Evolutionary conservation across 2,797 vertebrate genomes (phyloP).

Genomic region (Rhabdomys pumilio): DNA sequence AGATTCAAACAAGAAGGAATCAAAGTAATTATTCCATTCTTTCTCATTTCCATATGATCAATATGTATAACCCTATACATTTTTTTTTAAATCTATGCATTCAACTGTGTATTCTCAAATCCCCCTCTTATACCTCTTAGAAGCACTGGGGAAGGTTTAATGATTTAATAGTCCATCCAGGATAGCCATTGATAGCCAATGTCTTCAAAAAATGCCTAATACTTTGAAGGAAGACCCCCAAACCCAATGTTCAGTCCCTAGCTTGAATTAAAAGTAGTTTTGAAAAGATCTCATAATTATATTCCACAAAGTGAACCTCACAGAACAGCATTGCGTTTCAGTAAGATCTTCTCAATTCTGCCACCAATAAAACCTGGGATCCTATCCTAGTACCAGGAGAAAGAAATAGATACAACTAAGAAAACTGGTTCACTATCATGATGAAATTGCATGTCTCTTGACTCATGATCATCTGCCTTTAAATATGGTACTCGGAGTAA

Average conservation of each 20-base stretch:
- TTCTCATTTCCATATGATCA: background rate
- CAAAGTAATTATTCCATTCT: background rate
- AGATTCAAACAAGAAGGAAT: constrained; percentile 19
- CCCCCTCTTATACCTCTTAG: background rate
- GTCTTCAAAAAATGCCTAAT: constrained; percentile 9
- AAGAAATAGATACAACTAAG: background rate
- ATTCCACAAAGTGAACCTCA: background rate
- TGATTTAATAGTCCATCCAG: background rate
- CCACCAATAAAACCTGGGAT: background rate
- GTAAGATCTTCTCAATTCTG: background rate
- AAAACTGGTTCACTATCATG: background rate
- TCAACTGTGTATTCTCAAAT: background rate
- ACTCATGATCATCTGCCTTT: too few relatives aligned
- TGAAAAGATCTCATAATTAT: background rate
- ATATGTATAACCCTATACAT: background rate
- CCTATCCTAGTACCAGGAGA: background rate
- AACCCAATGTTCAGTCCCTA: background rate
- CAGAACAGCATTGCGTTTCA: background rate
- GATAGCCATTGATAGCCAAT: background rate
- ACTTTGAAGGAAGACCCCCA: background rate
- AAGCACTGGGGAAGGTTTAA: background rate
- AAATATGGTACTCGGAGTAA: too few relatives aligned
- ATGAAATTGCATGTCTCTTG: too few relatives aligned
- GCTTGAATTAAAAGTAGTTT: background rate
- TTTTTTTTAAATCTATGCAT: background rate